Evolutionary conservation across 2,113 vertebrate genomes (phyloP).

Genomic region (Sinocyclocheilus maitianheensis): DNA sequence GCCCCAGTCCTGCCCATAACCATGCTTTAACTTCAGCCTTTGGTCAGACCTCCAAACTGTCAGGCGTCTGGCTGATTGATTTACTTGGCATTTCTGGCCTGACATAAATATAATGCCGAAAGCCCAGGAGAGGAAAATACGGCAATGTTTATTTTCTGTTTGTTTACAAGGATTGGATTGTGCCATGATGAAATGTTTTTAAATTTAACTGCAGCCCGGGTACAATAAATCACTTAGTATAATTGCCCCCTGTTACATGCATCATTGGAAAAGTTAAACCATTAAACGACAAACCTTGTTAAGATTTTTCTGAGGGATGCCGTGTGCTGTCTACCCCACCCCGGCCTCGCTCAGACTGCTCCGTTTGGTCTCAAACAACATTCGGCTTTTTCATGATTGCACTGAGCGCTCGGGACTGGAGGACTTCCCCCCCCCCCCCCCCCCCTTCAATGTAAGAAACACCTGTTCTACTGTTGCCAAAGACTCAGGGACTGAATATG

Average conservation of each 20-base stretch:
- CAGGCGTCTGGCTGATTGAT: slow-evolving; percentile 83
- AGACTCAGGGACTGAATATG: slow-evolving; percentile 42
- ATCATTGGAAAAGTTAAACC: slow-evolving; percentile 76
- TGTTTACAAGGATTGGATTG: slow-evolving; percentile 72
- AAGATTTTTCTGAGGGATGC: slow-evolving; percentile 59
- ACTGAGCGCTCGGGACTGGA: slow-evolving; percentile 44
- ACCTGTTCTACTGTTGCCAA: slow-evolving; percentile 62
- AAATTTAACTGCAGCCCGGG: slow-evolving; percentile 53
- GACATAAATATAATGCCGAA: slow-evolving; percentile 71
- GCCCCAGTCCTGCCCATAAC: slow-evolving; percentile 78
- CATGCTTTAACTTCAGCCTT: slow-evolving; percentile 80
- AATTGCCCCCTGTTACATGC: slow-evolving; percentile 70
- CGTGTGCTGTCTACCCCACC: slow-evolving; percentile 46
- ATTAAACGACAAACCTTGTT: slow-evolving; percentile 73
- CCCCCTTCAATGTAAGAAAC: slow-evolving; percentile 67
- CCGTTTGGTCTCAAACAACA: slow-evolving; percentile 62
- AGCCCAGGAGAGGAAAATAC: slow-evolving; percentile 58
- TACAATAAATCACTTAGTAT: slow-evolving; percentile 75
- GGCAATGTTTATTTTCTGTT: slow-evolving; percentile 64
- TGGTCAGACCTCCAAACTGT: slow-evolving; percentile 80
- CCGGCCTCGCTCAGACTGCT: slow-evolving; percentile 41
- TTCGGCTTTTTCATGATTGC: slow-evolving; percentile 51
- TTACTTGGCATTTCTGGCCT: slow-evolving; percentile 68
- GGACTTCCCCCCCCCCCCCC: slow-evolving; percentile 43
- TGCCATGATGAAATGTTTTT: slow-evolving; percentile 58